These are phyloP conservation scores for Conger conger DNA, from an alignment of 2,113 vertebrate species.

Conservation along the genomic window DNA sequence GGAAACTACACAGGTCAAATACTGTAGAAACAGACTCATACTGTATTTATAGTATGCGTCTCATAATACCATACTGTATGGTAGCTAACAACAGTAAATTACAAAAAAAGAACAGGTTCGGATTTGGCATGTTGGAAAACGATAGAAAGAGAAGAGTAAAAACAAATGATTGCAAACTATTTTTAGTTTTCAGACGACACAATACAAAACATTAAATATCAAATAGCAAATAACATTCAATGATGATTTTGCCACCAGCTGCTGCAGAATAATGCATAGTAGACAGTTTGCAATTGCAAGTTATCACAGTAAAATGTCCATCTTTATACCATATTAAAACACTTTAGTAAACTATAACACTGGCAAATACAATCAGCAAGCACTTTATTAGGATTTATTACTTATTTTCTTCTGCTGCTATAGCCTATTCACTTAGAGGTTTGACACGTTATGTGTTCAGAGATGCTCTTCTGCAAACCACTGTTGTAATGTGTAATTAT, in stretches of 20 bases:
- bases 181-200: background rate
- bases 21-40: background rate
- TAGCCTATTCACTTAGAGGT: no score
- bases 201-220: background rate
- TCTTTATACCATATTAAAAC: no score
- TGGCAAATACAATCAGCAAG: no score
- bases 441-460: no score
- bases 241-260: background rate
- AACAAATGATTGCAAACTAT: background rate
- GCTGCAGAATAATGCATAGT: background rate
- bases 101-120: background rate
- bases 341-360: no score
- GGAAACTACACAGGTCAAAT: background rate
- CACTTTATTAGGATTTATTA: no score
- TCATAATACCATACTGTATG: background rate
- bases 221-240: background rate
- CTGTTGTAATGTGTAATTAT: no score
- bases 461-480: no score
- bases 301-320: background rate
- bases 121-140: background rate
- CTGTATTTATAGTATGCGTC: background rate
- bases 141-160: background rate
- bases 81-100: background rate
- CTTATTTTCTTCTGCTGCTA: no score
- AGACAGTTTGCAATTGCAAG: background rate